Evolutionary conservation across 2,888 invertebrate genomes (phyloP).

Genomic region (Boloria selene): DNA sequence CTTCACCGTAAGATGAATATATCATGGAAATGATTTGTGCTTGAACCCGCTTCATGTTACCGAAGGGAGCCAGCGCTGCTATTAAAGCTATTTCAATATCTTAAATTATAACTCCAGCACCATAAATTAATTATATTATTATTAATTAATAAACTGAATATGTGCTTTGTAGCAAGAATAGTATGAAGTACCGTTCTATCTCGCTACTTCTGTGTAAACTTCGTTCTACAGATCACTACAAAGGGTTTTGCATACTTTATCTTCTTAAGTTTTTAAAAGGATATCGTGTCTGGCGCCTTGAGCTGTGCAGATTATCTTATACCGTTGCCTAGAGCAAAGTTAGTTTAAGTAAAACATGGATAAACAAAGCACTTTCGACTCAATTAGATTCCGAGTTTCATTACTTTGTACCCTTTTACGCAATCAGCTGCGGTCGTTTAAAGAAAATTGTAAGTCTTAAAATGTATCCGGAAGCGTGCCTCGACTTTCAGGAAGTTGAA

Average conservation of each 20-base stretch:
- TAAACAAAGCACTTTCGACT: constrained; percentile 43
- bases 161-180: neutral
- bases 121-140: no score
- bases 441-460: constrained; percentile 29
- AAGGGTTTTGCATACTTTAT: constrained; percentile 21
- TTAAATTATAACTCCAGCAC: neutral
- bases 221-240: constrained; percentile 17
- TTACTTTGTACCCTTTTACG: constrained; percentile 38
- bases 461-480: constrained; percentile 10
- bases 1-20: no score
- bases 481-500: constrained; percentile 6
- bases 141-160: neutral
- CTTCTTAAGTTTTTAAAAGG: constrained; percentile 32
- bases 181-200: neutral
- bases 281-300: constrained; percentile 32
- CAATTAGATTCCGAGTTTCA: constrained; percentile 39
- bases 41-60: no score
- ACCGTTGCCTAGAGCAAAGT: constrained; percentile 37
- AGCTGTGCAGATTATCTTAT: constrained; percentile 33
- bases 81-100: neutral
- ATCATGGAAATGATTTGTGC: no score
- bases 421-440: constrained; percentile 38
- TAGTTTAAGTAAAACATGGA: constrained; percentile 40
- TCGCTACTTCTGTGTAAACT: constrained; percentile 7
- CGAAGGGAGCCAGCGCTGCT: no score